phyloP scores from a whole-genome alignment of 2,113 vertebrate species.

The Gymnobelideus leadbeateri region DNA sequence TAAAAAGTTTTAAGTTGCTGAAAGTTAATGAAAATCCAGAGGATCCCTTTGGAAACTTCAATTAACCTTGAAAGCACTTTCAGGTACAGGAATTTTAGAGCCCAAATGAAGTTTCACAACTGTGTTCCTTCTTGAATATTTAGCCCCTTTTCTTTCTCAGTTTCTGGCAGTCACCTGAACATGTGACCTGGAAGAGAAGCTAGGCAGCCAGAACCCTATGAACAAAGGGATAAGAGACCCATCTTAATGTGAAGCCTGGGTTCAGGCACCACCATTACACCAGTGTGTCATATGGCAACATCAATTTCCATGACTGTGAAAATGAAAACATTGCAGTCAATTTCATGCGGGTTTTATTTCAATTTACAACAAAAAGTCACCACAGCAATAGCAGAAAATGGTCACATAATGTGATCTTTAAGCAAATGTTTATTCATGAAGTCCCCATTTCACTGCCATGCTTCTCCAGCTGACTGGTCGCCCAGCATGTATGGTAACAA shows the following conservation, averaged over 20 bases:
- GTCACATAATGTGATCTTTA: conserved; percentile 74
- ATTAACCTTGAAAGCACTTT: conserved; percentile 8
- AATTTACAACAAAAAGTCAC: conserved; percentile 61
- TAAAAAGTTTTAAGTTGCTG: conserved; percentile 27
- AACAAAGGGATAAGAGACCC: conserved; percentile 49
- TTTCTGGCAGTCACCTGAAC: background rate
- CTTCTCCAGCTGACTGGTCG: conserved; percentile 65
- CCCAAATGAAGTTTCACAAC: background rate
- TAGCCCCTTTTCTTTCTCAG: conserved; percentile 16
- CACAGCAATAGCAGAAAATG: conserved; percentile 23
- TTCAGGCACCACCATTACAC: conserved; percentile 49
- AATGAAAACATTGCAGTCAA: conserved; percentile 10
- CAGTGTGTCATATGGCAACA: background rate
- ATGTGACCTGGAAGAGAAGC: conserved; percentile 54
- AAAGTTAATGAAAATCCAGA: conserved; percentile 33
- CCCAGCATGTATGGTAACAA: conserved; percentile 70
- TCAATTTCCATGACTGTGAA: conserved; percentile 58
- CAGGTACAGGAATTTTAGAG: conserved; percentile 1
- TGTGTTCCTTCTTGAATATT: background rate
- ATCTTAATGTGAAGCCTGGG: conserved; percentile 22
- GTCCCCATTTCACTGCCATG: conserved; percentile 63
- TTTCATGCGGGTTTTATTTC: conserved; percentile 56
- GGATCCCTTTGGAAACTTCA: conserved; percentile 1
- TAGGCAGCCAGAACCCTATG: conserved; percentile 38
- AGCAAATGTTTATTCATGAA: conserved; percentile 83